These are phyloP conservation scores for Mylabris phalerata DNA, from an alignment of 1,140 invertebrate species.

Conservation along the genomic window DNA sequence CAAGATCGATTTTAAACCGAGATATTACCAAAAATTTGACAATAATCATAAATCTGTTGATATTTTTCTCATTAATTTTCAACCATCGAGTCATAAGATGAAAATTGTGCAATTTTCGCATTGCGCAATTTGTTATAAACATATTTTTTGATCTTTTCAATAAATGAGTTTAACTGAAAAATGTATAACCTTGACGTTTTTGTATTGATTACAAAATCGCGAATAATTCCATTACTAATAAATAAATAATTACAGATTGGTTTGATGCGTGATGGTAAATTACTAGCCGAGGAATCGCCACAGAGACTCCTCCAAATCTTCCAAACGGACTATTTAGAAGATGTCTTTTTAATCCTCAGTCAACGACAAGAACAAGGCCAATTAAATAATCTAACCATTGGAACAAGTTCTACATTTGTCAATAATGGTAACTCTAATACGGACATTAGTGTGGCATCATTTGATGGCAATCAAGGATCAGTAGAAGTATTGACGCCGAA, in stretches of 20 bases:
- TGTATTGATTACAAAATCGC: not conserved
- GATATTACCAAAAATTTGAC: too few relatives aligned
- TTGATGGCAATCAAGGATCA: constrained; percentile 2
- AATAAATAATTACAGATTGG: constrained; percentile 60
- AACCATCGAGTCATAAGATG: too few relatives aligned
- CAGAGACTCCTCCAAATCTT: constrained; percentile 54
- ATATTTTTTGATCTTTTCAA: too few relatives aligned
- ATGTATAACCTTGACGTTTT: not conserved
- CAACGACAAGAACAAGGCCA: constrained; percentile 49
- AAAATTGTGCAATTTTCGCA: too few relatives aligned
- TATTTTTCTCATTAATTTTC: too few relatives aligned
- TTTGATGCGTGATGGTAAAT: constrained; percentile 75
- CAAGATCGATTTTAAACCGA: too few relatives aligned
- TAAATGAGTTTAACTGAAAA: too few relatives aligned
- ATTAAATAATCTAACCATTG: not conserved
- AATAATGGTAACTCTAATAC: not conserved
- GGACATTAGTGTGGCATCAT: constrained; percentile 5
- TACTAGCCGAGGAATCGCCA: constrained; percentile 82
- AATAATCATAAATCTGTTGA: too few relatives aligned
- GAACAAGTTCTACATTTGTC: too few relatives aligned
- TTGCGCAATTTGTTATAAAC: too few relatives aligned
- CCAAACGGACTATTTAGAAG: constrained; percentile 61
- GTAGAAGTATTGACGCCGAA: constrained; percentile 7
- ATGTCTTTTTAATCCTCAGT: constrained; percentile 65
- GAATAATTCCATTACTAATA: not conserved